A percentile compares a stretch with the other conserved stretches of the same genome.
These are phyloP conservation scores for Nothura maculosa DNA, from an alignment of 2,797 vertebrate species.

Conservation along the genomic window DNA sequence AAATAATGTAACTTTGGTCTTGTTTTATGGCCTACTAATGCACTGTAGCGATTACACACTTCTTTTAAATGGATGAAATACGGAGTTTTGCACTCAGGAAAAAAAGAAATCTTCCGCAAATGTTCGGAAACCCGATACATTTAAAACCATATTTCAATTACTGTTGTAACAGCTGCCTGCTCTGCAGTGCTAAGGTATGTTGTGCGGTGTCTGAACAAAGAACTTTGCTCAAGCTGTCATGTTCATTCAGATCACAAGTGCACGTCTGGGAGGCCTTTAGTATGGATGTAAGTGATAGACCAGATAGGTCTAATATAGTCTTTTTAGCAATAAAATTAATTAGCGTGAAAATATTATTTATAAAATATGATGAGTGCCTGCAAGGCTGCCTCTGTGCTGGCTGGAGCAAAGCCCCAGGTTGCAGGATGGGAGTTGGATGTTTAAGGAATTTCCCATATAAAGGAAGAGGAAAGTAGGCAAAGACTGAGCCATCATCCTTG, in stretches of 20 bases:
- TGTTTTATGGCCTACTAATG: constrained; percentile 34
- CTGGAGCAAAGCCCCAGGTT: neutral
- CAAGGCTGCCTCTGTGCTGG: neutral
- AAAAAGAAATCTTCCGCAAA: constrained; percentile 8
- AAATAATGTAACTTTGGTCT: neutral
- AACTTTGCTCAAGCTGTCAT: constrained; percentile 67
- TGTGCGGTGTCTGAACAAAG: constrained; percentile 61
- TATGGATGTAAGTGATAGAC: constrained; percentile 9
- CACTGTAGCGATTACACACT: constrained; percentile 3
- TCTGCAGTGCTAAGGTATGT: constrained; percentile 38
- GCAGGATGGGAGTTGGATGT: fast-evolving
- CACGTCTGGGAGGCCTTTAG: neutral
- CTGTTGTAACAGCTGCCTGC: constrained; percentile 65
- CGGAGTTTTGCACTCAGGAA: neutral
- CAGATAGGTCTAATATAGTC: constrained; percentile 21
- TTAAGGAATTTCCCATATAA: fast-evolving
- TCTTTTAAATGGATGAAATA: neutral
- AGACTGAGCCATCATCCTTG: fast-evolving
- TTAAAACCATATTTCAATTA: constrained; percentile 72
- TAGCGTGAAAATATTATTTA: constrained; percentile 43
- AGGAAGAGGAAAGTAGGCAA: neutral
- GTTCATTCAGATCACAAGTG: constrained; percentile 49
- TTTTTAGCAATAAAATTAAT: constrained; percentile 31
- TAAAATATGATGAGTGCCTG: constrained; percentile 19
- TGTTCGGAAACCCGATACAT: constrained; percentile 26